Percentiles rank a stretch among this genome's conserved stretches.
Evolutionary conservation across 2,113 vertebrate species (phyloP).

Genomic region (Stegostoma tigrinum): DNA sequence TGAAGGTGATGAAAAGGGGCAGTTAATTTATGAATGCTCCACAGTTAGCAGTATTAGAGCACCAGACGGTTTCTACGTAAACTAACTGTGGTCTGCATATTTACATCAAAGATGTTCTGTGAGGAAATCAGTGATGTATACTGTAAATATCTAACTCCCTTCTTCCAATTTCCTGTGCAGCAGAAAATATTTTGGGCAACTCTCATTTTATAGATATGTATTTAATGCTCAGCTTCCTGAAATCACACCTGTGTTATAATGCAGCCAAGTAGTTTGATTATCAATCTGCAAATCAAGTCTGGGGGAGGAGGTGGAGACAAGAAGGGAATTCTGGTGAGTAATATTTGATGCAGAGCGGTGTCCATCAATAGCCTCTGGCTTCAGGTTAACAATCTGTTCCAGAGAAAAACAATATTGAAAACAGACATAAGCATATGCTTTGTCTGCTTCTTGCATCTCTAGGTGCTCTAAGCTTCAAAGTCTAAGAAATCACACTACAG

Average conservation of each 20-base stretch:
- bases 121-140: background rate
- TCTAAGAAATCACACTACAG: background rate
- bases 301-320: background rate
- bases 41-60: background rate
- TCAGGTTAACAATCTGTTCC: background rate
- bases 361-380: background rate
- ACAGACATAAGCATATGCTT: background rate
- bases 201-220: background rate
- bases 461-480: background rate
- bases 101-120: background rate
- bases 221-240: background rate
- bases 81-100: background rate
- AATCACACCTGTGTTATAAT: background rate
- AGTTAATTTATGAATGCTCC: background rate
- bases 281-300: background rate
- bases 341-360: background rate
- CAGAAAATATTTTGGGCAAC: background rate
- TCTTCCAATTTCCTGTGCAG: background rate
- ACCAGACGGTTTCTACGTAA: background rate
- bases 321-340: background rate
- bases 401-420: background rate
- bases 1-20: background rate
- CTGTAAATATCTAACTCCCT: background rate
- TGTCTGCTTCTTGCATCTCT: background rate
- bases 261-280: background rate